Conservation (phyloP, 2,113 vertebrate genomes). For the Uria lomvia region DNA sequence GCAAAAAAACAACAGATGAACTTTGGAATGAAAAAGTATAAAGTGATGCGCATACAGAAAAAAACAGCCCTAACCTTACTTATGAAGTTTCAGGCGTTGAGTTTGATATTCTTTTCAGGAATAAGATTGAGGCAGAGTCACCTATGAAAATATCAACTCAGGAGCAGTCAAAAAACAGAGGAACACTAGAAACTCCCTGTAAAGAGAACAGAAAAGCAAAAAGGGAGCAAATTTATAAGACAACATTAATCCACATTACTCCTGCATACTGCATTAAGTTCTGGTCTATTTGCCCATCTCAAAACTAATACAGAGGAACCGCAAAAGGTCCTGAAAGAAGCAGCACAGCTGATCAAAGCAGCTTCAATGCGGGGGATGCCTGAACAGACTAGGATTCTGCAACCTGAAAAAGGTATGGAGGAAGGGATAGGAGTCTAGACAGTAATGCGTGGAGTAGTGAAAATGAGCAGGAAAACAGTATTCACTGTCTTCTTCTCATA, state of each 20-base stretch:
- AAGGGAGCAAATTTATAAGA: neutral
- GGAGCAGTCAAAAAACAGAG: neutral
- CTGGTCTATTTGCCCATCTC: neutral
- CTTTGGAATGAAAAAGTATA: neutral
- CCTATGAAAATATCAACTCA: neutral
- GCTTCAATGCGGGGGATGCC: neutral
- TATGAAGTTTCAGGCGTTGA: neutral
- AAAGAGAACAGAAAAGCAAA: neutral
- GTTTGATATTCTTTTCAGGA: neutral
- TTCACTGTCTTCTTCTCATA: neutral
- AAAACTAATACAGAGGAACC: neutral
- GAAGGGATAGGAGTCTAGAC: neutral
- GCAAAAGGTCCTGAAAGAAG: neutral
- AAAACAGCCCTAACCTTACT: neutral
- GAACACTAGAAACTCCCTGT: neutral
- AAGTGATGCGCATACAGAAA: neutral
- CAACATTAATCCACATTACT: neutral
- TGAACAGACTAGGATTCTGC: neutral
- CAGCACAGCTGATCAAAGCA: neutral
- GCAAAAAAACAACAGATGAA: neutral
- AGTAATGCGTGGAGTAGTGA: fast-evolving
- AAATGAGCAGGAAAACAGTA: neutral
- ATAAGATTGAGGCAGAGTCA: neutral
- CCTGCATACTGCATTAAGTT: neutral
- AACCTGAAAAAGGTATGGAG: neutral